Evolutionary conservation across 2,797 vertebrate species (phyloP), one percentile per base, ranked within the genome.

Genomic region (Syndactyla subalaris): DNA sequence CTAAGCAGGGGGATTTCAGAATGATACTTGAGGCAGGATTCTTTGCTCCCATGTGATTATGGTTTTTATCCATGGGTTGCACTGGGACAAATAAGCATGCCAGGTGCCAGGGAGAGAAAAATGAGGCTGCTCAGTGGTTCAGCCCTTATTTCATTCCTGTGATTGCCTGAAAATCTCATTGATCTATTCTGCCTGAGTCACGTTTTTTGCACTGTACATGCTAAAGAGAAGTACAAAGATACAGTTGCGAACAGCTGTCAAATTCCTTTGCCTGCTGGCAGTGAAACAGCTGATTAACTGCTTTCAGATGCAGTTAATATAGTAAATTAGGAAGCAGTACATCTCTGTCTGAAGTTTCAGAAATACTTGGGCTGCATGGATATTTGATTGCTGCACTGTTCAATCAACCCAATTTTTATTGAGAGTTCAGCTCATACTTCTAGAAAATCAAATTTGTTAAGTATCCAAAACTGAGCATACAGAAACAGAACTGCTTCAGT

Each of bases 381-480:
- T 87, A 71, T 71, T 92, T 76, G 32, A 12, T 32, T 54, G 16
- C 55, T 70, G 19, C 32, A 30, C 20, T 38, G 13, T 59, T 80
- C 51, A 59, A 29, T 65, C 49, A 55, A 48, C 12, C 14, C 18
- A 32, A 19, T 86, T 76, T 93, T 86, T 65, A 72, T 23, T 46
- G n/a, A 86, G 27, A 15, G 7, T 58, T 95, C 46, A 75, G 66
- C 26, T 91, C 49, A 66, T 58, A 18, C 14, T 39, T 80, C 48
- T 18, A 77, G 73, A 84, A 96, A 93, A 91, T 72, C 18, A 86
- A 29, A 88, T 91, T 65, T 88, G 10, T 75, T 75, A 70, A 45
- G 32, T 76, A 75, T 52, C 39, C 63, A 62, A 78, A 93, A 81
- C 24, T 24, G 46, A 20, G 18, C 36, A 68, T 27, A 43, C 15